Conservation (phyloP, 37 sponge, comb jelly and placozoan species). For the Halichondria panicea region DNA sequence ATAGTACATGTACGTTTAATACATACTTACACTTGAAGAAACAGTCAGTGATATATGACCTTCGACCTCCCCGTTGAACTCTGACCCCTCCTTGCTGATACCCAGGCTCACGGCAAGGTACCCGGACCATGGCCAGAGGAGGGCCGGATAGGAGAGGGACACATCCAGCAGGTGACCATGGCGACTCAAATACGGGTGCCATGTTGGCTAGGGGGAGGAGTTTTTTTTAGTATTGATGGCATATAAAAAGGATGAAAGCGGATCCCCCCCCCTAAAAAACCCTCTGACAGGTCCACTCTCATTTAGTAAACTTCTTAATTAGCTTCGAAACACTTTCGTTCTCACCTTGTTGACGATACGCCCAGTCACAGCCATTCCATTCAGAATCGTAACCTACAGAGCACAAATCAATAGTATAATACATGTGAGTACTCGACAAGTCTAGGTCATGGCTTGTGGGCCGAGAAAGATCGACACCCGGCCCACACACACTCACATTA, state of each 20-base stretch:
- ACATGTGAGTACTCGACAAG: background rate
- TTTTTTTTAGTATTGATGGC: background rate
- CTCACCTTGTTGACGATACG: conserved; percentile 71
- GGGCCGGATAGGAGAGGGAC: conserved; percentile 77
- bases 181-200: conserved; percentile 81
- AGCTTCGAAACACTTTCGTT: too few relatives aligned
- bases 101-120: conserved; percentile 82
- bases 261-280: too few relatives aligned
- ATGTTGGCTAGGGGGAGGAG: conserved; percentile 55
- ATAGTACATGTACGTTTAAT: background rate
- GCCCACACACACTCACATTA: background rate
- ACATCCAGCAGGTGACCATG: conserved; percentile 82
- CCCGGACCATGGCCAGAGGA: conserved; percentile 99
- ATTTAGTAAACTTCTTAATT: background rate
- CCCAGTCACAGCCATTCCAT: conserved; percentile 97
- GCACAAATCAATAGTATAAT: background rate
- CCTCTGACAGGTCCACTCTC: background rate
- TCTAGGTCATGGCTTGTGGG: background rate
- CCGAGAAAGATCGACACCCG: background rate
- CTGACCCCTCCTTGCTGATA: conserved; percentile 62
- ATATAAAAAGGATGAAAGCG: background rate
- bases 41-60: conserved; percentile 85
- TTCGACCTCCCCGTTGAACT: conserved; percentile 59
- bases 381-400: conserved; percentile 89
- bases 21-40: conserved; percentile 43